Percentiles rank a stretch among this genome's conserved stretches.
phyloP scores from a whole-genome alignment of 2,797 vertebrate genomes.

The Acrossocheilus wenchowensis region DNA sequence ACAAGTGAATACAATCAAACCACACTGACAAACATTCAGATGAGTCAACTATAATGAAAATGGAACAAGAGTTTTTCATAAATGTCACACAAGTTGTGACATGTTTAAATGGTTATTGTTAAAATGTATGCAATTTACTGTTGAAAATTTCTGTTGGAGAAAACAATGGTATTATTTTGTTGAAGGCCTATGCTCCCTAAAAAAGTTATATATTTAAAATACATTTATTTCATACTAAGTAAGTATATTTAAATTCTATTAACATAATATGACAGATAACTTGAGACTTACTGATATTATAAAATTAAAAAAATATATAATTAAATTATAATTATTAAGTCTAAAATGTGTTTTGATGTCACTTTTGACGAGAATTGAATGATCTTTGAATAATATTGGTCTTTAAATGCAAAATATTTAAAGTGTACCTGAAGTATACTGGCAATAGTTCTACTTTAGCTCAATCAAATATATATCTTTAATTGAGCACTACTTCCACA shows the following conservation, averaged over 20 bases:
- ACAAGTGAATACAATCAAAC: background rate
- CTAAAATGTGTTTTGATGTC: background rate
- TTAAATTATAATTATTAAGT: background rate
- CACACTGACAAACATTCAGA: background rate
- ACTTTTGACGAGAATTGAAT: background rate
- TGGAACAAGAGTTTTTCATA: background rate
- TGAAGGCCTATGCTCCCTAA: background rate
- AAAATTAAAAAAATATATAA: too few species aligned
- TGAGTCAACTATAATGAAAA: background rate
- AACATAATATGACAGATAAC: too few species aligned
- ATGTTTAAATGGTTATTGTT: background rate
- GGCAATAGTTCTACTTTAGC: too few species aligned
- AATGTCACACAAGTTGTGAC: background rate
- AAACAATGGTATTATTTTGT: background rate
- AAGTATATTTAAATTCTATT: too few species aligned
- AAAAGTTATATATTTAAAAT: too few species aligned
- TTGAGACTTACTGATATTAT: too few species aligned
- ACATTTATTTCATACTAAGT: too few species aligned
- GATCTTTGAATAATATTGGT: background rate
- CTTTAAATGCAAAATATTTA: background rate
- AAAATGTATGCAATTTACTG: background rate
- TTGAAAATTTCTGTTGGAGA: background rate
- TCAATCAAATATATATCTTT: background rate
- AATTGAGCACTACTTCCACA: background rate
- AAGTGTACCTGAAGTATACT: too few species aligned